Base-by-base conservation (phyloP, 2,888 invertebrate genomes). In the Lepetodrilus schrolli region DNA sequence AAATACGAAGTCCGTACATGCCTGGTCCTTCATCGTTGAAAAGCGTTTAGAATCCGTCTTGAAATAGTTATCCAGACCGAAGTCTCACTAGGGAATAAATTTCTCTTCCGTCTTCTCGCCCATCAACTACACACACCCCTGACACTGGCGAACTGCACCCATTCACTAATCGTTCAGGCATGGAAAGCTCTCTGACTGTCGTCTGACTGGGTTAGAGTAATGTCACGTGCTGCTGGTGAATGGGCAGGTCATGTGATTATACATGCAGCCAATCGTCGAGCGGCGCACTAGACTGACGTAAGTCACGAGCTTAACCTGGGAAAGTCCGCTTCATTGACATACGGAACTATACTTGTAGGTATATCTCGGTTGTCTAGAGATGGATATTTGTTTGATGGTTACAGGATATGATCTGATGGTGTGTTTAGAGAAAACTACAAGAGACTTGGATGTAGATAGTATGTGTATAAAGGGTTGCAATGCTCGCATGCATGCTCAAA, bases 1-100 rank as follows among this genome's bases (percentile, higher is more conserved):
- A 77, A 78, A 80, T 17, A 80, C 80, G 38, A 80, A 80, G 21
- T 80, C 78, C 10, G 75, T 69, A 69, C 80, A 80, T 48, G 77
- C 78, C 68, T 80, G 74, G 68, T 80, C 80, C 74, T 80, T 80
- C 80, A 80, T 80, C 58, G 66, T 38, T 36, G 51, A 8, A 21
- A 17, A 21, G 30, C 37, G 36, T 73, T 34, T 38, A 21, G 30
- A 38, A 50, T 38, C 50, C 50, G 58, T 58, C 47, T 13, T 68
- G 68, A 68, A 13, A 17, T 58, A 68, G 17, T 23, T 47, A 43
- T 68, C 38, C 47, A 17, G n/a, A 26, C 58, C 48, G 20, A 23
- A 26, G 70, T n/a, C 20, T 70, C 20, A 23, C 21, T 13, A 13
- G 43, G 43, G 17, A 43, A 17, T 43, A 30, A 21, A n/a, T 37